These are phyloP conservation scores for Myripristis murdjan DNA, from an alignment of 2,797 vertebrate genomes.

Conservation along the genomic window DNA sequence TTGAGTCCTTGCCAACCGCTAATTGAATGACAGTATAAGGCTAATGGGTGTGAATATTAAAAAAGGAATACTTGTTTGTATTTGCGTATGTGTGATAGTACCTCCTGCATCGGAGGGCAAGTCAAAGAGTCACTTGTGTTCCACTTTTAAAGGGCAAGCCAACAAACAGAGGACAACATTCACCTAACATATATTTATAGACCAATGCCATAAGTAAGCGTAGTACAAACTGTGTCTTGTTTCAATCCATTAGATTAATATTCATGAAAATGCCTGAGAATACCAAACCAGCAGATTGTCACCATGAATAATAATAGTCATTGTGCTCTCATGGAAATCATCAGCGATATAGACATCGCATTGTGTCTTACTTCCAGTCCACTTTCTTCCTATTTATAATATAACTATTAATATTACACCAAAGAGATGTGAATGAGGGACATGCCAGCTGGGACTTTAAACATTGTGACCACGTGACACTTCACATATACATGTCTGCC, in stretches of 20 bases:
- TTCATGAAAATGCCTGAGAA: slow-evolving; percentile 61
- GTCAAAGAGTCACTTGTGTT: slow-evolving; percentile 62
- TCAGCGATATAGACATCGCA: slow-evolving; percentile 40
- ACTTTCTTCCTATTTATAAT: slow-evolving; percentile 25
- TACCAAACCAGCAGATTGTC: slow-evolving; percentile 51
- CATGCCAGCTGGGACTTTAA: slow-evolving; percentile 36
- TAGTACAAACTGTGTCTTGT: slow-evolving; percentile 50
- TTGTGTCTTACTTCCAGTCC: slow-evolving; percentile 33
- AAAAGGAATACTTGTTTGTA: slow-evolving; percentile 32
- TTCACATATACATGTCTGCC: slow-evolving; percentile 23
- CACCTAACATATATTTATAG: slow-evolving; percentile 50
- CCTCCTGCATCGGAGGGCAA: slow-evolving; percentile 48
- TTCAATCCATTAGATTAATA: slow-evolving; percentile 56
- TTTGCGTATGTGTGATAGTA: slow-evolving; percentile 25
- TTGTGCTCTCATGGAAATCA: slow-evolving; percentile 51
- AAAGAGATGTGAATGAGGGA: slow-evolving; percentile 50
- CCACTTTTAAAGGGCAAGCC: slow-evolving; percentile 69
- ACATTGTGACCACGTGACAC: slow-evolving; percentile 43
- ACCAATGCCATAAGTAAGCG: slow-evolving; percentile 45
- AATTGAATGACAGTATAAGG: slow-evolving; percentile 63
- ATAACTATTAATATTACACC: not conserved
- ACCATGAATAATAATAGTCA: slow-evolving; percentile 67
- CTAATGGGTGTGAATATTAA: slow-evolving; percentile 57
- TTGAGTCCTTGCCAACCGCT: slow-evolving; percentile 60
- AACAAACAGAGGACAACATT: slow-evolving; percentile 37